phyloP scores from a whole-genome alignment of 2,888 invertebrate species.

The Macrophya alboannulata region DNA sequence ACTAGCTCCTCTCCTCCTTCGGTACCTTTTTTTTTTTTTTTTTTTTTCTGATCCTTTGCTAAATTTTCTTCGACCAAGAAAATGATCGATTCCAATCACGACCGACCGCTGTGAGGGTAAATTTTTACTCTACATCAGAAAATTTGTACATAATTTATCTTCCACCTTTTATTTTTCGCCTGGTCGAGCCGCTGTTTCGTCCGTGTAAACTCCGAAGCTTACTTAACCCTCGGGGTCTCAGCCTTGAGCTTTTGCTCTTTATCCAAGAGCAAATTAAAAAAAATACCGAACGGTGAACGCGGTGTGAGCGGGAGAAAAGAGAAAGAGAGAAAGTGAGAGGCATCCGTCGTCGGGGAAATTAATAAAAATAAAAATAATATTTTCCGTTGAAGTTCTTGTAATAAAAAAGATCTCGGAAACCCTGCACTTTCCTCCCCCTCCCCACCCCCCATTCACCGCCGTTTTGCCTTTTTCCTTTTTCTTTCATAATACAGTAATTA shows the following conservation, averaged over 20 bases:
- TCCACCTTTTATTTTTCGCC: background rate
- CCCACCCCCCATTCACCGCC: background rate
- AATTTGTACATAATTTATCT: conserved; percentile 24
- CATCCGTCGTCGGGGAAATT: background rate
- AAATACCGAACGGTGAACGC: background rate
- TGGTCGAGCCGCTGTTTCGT: background rate
- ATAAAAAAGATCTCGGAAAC: background rate
- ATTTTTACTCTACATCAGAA: background rate
- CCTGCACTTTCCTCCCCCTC: background rate
- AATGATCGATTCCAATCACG: conserved; percentile 18
- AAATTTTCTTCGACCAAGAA: conserved; percentile 4
- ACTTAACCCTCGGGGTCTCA: conserved; percentile 32
- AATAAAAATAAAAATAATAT: conserved; percentile 39
- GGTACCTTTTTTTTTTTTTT: background rate
- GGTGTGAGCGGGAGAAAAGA: background rate
- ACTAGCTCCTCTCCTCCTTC: background rate
- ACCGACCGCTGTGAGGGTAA: background rate
- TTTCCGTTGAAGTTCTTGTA: background rate
- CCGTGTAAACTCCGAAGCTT: conserved; percentile 34
- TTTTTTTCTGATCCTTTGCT: background rate
- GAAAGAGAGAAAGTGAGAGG: background rate
- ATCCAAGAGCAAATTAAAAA: conserved; percentile 48
- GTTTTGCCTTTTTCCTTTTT: background rate
- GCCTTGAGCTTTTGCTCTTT: conserved; percentile 20
- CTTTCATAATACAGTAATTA: conserved; percentile 20